Conservation (phyloP, 1,140 invertebrate species). For the Goniozus legneri region DNA sequence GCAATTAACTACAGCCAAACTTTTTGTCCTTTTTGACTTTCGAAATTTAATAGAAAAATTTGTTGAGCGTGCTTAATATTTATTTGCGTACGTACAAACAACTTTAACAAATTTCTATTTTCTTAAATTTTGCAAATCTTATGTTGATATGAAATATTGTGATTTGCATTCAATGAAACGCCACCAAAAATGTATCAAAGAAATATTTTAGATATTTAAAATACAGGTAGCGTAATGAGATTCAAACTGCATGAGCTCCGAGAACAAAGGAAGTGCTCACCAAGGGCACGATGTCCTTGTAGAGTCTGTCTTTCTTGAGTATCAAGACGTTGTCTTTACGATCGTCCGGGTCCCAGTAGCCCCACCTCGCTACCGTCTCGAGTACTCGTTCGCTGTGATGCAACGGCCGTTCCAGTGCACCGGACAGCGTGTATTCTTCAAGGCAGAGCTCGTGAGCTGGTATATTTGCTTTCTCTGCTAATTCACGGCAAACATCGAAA, state of each 20-base stretch:
- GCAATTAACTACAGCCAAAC: no score
- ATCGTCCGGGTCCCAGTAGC: conserved; percentile 79
- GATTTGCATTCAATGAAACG: no score
- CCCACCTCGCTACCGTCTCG: conserved; percentile 69
- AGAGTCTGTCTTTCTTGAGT: conserved; percentile 59
- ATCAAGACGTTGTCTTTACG: conserved; percentile 77
- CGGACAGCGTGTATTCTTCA: conserved; percentile 73
- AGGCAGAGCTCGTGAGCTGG: conserved; percentile 66
- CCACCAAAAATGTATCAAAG: no score
- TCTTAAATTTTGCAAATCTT: no score
- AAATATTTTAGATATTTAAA: no score
- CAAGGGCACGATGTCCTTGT: conserved; percentile 53
- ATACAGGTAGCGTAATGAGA: no score
- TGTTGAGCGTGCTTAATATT: no score
- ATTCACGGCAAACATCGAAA: conserved; percentile 68
- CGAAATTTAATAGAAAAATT: no score
- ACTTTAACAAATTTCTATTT: no score
- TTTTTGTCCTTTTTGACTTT: conserved; percentile 23
- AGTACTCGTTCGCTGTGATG: conserved; percentile 77
- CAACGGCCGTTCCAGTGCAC: conserved; percentile 68
- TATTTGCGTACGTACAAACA: no score
- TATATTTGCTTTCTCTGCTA: conserved; percentile 61
- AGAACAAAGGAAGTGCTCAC: conserved; percentile 34
- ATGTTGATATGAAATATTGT: no score
- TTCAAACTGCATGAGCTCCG: no score